phyloP scores from a whole-genome alignment of 2,113 vertebrate genomes.

The Beaufortia kweichowensis region DNA sequence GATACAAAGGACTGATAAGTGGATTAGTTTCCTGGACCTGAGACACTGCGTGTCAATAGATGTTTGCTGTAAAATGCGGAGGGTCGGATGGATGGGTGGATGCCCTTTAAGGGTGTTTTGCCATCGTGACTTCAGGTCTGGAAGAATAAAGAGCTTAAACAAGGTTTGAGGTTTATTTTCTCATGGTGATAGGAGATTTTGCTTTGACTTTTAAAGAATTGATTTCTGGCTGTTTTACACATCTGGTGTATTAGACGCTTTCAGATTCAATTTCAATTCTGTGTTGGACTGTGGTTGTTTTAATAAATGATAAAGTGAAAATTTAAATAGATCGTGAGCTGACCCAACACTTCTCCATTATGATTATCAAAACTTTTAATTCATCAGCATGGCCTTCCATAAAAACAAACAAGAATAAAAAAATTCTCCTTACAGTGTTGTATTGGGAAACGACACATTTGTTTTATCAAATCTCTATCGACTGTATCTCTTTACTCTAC shows the following conservation, averaged over 20 bases:
- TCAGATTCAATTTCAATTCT: too few relatives aligned
- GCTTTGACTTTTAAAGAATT: background rate
- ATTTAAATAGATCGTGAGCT: too few relatives aligned
- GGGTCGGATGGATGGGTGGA: slow-evolving; percentile 15
- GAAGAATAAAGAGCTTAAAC: slow-evolving; percentile 16
- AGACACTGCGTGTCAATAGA: slow-evolving; percentile 22
- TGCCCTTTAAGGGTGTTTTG: slow-evolving; percentile 11
- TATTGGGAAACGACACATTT: background rate
- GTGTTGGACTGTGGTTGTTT: too few relatives aligned
- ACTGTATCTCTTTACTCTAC: background rate
- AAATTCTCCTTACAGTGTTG: too few relatives aligned
- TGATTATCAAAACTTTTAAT: too few relatives aligned
- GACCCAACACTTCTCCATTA: too few relatives aligned
- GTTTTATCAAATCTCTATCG: slow-evolving; percentile 7
- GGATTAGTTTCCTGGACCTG: slow-evolving; percentile 57
- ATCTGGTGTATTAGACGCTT: background rate
- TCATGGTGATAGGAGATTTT: background rate
- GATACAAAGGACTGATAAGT: slow-evolving; percentile 66
- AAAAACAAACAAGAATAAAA: too few relatives aligned
- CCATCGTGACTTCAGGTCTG: slow-evolving; percentile 22
- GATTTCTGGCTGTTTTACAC: background rate
- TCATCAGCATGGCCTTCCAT: too few relatives aligned
- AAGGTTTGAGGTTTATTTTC: slow-evolving; percentile 14
- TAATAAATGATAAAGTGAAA: too few relatives aligned
- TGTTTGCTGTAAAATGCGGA: slow-evolving; percentile 22